Evolutionary conservation across 2,888 invertebrate species (phyloP).

Genomic region (Tridacna crocea): DNA sequence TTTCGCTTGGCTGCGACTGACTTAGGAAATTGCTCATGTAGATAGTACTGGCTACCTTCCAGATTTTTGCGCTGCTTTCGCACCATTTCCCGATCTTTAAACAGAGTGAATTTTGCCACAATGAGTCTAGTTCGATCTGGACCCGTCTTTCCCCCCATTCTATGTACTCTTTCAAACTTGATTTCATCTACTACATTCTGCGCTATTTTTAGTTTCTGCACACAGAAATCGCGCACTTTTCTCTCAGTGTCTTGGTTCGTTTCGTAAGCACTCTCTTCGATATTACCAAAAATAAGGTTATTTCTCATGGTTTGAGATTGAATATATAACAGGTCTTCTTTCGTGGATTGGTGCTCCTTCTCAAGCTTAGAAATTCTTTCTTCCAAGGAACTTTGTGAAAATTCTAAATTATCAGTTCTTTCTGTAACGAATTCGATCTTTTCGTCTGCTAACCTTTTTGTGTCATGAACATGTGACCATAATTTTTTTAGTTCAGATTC

Average conservation of each 20-base stretch:
- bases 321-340: constrained; percentile 25
- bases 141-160: constrained; percentile 10
- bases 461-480: constrained; percentile 16
- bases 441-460: constrained; percentile 1
- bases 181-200: constrained; percentile 11
- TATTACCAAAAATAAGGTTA: constrained; percentile 26
- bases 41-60: constrained; percentile 9
- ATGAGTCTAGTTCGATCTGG: constrained; percentile 28
- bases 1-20: constrained; percentile 22
- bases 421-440: constrained; percentile 4
- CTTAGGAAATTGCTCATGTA: constrained; percentile 45
- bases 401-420: constrained; percentile 16
- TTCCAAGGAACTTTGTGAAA: neutral
- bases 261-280: constrained; percentile 26
- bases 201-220: constrained; percentile 17
- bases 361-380: constrained; percentile 18
- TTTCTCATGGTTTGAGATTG: constrained; percentile 39
- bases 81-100: constrained; percentile 39
- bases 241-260: constrained; percentile 20
- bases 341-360: constrained; percentile 7
- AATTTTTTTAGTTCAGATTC: constrained; percentile 10
- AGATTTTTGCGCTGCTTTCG: constrained; percentile 22
- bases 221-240: constrained; percentile 6
- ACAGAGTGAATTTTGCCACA: constrained; percentile 42
- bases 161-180: constrained; percentile 33